These are phyloP conservation scores for Aphidius ervi DNA, from an alignment of 1,140 invertebrate species.

Conservation along the genomic window DNA sequence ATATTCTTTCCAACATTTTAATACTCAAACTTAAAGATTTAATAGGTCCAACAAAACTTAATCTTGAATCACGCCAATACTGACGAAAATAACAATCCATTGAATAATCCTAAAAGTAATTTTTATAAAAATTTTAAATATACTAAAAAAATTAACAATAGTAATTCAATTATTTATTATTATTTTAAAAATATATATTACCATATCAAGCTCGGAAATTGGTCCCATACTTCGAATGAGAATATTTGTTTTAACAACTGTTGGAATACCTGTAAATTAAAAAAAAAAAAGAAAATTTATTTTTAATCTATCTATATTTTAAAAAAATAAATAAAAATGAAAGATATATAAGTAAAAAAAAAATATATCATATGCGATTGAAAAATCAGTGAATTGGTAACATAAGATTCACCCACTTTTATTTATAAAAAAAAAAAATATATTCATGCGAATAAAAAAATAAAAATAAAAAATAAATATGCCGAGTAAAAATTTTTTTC, in stretches of 20 bases:
- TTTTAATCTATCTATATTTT: neutral
- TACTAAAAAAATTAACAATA: neutral
- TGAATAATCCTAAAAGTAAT: slow-evolving; percentile 76
- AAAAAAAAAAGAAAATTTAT: neutral
- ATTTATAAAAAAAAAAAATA: no score
- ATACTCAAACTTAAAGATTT: slow-evolving; percentile 80
- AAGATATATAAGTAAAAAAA: no score
- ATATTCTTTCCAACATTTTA: slow-evolving; percentile 88
- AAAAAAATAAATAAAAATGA: neutral
- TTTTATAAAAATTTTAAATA: neutral
- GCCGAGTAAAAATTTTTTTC: no score
- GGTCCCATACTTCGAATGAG: slow-evolving; percentile 92
- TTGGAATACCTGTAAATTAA: slow-evolving; percentile 67
- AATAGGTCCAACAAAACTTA: slow-evolving; percentile 78
- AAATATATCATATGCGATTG: no score
- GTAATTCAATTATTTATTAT: no score
- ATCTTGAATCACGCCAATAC: slow-evolving; percentile 77
- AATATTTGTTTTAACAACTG: slow-evolving; percentile 88
- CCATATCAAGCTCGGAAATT: slow-evolving; percentile 93
- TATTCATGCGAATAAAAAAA: no score
- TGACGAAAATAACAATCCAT: slow-evolving; percentile 97
- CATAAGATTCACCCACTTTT: no score
- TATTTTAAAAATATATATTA: slow-evolving; percentile 40
- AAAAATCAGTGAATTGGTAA: no score
- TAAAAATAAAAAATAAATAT: no score